These are phyloP conservation scores for Spea bombifrons DNA, from an alignment of 2,113 vertebrate genomes.

Conservation along the genomic window DNA sequence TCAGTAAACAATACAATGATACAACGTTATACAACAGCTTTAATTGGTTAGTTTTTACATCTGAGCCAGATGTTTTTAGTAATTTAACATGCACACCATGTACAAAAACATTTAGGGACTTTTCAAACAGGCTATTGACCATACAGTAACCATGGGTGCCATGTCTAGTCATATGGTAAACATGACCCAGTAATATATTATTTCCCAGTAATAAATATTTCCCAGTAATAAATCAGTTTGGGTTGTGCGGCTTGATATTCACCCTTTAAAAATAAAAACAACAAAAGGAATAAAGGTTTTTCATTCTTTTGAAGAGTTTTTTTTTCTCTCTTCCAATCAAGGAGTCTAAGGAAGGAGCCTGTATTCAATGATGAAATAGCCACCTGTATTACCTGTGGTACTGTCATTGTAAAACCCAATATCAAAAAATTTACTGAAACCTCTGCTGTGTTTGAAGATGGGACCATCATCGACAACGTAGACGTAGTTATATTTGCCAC, in stretches of 20 bases:
- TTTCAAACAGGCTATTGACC: too few species aligned
- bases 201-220: neutral
- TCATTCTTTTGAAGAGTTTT: neutral
- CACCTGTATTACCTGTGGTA: slow-evolving; percentile 68
- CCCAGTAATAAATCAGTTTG: neutral
- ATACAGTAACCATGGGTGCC: too few species aligned
- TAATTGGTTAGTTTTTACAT: too few species aligned
- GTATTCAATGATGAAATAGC: slow-evolving; percentile 79
- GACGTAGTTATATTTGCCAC: slow-evolving; percentile 81
- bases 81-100: too few species aligned
- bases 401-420: slow-evolving; percentile 70
- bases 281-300: neutral
- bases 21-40: too few species aligned
- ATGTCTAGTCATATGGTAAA: too few species aligned
- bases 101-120: too few species aligned
- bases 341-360: slow-evolving; percentile 61
- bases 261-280: neutral
- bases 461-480: slow-evolving; percentile 66
- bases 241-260: neutral
- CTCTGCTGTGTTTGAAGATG: slow-evolving; percentile 75
- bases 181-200: neutral
- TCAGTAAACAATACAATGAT: too few species aligned
- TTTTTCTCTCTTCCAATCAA: slow-evolving; percentile 45
- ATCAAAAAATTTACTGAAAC: slow-evolving; percentile 70
- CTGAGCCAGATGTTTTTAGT: too few species aligned